Evolutionary conservation across 2,113 vertebrate genomes (phyloP).

Genomic region (Strigops habroptila): DNA sequence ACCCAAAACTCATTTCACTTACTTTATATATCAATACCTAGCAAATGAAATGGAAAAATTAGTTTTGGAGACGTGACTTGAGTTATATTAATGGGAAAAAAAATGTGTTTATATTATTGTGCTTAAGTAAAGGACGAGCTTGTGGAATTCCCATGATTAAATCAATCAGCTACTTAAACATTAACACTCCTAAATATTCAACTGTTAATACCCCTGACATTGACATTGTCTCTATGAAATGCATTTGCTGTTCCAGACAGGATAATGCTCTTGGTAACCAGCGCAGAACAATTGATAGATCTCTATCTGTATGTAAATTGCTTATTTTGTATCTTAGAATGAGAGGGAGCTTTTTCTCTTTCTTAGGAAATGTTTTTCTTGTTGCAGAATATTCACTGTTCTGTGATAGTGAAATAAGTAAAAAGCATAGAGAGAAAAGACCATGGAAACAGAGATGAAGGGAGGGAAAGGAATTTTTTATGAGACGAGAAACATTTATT

Average conservation of each 20-base stretch:
- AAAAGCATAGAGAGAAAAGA: background rate
- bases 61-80: accelerated
- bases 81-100: background rate
- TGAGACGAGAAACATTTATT: background rate
- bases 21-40: background rate
- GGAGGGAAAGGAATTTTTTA: background rate
- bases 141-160: background rate
- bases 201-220: background rate
- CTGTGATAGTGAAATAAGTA: background rate
- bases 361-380: background rate
- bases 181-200: background rate
- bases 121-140: background rate
- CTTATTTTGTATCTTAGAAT: background rate
- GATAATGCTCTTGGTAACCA: background rate
- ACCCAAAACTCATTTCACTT: background rate
- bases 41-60: background rate
- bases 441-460: background rate
- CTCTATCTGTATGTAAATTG: background rate
- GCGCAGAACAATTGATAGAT: background rate
- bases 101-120: background rate
- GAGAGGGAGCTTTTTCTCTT: background rate
- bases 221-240: background rate
- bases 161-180: background rate
- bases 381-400: background rate
- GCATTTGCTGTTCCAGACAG: background rate